phyloP scores from a whole-genome alignment of 2,113 vertebrate species.

The Strix uralensis region DNA sequence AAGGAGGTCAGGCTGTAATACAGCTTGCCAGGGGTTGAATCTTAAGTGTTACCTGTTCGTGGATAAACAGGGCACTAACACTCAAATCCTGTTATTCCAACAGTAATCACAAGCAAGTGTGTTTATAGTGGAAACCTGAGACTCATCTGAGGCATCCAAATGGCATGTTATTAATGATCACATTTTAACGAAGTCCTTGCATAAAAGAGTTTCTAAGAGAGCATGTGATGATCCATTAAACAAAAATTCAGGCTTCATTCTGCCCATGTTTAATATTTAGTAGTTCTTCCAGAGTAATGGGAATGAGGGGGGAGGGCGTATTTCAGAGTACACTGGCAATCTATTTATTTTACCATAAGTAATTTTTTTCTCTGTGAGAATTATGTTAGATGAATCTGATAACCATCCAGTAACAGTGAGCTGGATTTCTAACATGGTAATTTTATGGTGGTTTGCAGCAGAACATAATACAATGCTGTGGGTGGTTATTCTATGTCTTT shows the following conservation, averaged over 20 bases:
- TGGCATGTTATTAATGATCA: neutral
- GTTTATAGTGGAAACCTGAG: neutral
- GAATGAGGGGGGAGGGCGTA: neutral
- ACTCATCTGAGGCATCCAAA: neutral
- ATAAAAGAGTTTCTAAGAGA: neutral
- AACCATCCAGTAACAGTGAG: neutral
- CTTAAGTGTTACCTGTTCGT: neutral
- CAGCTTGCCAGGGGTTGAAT: neutral
- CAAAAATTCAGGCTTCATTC: neutral
- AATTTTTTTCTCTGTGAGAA: neutral
- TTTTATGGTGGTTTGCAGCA: neutral
- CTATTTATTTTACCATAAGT: neutral
- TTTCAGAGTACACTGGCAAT: neutral
- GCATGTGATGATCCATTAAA: neutral
- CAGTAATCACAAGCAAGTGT: neutral
- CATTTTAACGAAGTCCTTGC: neutral
- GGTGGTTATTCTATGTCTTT: neutral
- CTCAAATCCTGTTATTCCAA: neutral
- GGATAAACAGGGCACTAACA: neutral
- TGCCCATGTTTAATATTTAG: neutral
- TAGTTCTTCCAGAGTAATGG: neutral
- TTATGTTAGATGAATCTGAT: neutral
- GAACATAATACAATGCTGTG: neutral
- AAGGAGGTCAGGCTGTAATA: neutral
- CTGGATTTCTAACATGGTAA: neutral